Percentiles rank a stretch among this genome's conserved stretches.
These are phyloP conservation scores for Stegana nigrithorax DNA, from an alignment of 2,888 invertebrate species.

Conservation along the genomic window DNA sequence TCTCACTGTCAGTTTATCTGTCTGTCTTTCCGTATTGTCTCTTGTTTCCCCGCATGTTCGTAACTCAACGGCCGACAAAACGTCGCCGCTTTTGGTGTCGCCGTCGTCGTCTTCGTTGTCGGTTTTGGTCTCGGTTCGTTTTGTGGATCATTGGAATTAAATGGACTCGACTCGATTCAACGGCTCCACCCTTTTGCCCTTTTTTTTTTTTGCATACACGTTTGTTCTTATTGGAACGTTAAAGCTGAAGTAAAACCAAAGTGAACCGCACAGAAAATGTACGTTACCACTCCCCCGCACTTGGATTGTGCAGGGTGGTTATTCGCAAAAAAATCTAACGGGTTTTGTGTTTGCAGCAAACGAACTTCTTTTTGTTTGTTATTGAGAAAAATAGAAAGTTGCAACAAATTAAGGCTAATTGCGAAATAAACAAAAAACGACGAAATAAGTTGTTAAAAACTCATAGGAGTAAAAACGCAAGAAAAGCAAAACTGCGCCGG, in stretches of 20 bases:
- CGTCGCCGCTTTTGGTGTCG: not conserved
- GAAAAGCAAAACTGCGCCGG: not conserved
- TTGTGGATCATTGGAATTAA: constrained; percentile 59
- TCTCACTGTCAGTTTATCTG: too few species aligned
- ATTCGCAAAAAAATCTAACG: too few species aligned
- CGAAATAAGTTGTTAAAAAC: not conserved
- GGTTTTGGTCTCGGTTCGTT: too few species aligned
- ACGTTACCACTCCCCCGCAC: constrained; percentile 40
- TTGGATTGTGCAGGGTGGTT: too few species aligned
- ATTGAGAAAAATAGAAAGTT: constrained; percentile 12
- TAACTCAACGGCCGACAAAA: too few species aligned
- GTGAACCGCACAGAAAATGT: constrained; percentile 25
- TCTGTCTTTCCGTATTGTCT: too few species aligned
- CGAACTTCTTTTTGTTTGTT: not conserved
- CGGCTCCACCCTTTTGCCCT: constrained; percentile 51
- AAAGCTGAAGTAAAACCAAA: not conserved
- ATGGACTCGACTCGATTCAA: constrained; percentile 23
- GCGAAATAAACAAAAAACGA: not conserved
- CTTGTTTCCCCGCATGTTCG: too few species aligned
- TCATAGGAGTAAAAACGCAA: too few species aligned
- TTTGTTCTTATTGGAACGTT: constrained; percentile 7
- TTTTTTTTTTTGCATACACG: constrained; percentile 22
- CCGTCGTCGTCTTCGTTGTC: too few species aligned
- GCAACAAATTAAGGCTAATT: constrained; percentile 11
- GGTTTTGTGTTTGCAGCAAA: not conserved